Percentiles rank a stretch among this genome's conserved stretches.
Conservation (phyloP, 2,113 vertebrate genomes). For the Salvelinus sp. region DNA sequence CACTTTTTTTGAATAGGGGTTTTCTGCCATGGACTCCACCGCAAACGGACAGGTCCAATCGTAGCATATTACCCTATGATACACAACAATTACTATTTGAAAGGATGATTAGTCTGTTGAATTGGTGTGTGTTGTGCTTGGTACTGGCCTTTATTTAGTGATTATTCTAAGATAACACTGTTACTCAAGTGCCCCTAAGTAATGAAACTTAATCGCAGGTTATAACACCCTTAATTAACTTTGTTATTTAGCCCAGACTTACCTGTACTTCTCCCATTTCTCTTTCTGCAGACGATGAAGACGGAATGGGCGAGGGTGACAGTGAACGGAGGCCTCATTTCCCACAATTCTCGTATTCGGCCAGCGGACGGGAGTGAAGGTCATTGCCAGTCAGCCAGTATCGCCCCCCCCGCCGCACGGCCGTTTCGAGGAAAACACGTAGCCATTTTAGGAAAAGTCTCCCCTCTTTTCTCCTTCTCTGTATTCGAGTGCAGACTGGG, state of each 20-base stretch:
- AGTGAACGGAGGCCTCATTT: constrained; percentile 93
- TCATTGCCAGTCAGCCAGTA: constrained; percentile 18
- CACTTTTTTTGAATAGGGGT: too few species aligned
- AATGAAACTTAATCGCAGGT: too few species aligned
- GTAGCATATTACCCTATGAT: too few species aligned
- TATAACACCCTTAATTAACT: too few species aligned
- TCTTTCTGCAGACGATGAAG: constrained; percentile 84
- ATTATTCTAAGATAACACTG: too few species aligned
- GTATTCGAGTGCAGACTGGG: constrained; percentile 60
- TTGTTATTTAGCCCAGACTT: too few species aligned
- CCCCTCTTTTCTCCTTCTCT: constrained; percentile 67
- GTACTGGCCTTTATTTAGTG: too few species aligned
- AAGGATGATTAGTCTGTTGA: background rate
- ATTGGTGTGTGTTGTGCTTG: too few species aligned
- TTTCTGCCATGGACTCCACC: background rate
- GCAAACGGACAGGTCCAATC: too few species aligned
- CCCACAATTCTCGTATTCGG: constrained; percentile 96
- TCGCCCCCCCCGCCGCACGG: constrained; percentile 47
- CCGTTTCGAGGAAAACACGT: constrained; percentile 75
- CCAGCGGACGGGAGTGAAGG: constrained; percentile 89
- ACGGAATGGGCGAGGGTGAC: constrained; percentile 92
- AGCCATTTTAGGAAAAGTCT: constrained; percentile 78
- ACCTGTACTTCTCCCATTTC: constrained; percentile 8
- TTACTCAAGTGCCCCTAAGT: too few species aligned
- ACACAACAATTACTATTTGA: too few species aligned